A percentile compares a stretch with the other conserved stretches of the same genome.
These are phyloP conservation scores for Rhombomys opimus DNA, from an alignment of 2,113 vertebrate genomes.

Conservation along the genomic window DNA sequence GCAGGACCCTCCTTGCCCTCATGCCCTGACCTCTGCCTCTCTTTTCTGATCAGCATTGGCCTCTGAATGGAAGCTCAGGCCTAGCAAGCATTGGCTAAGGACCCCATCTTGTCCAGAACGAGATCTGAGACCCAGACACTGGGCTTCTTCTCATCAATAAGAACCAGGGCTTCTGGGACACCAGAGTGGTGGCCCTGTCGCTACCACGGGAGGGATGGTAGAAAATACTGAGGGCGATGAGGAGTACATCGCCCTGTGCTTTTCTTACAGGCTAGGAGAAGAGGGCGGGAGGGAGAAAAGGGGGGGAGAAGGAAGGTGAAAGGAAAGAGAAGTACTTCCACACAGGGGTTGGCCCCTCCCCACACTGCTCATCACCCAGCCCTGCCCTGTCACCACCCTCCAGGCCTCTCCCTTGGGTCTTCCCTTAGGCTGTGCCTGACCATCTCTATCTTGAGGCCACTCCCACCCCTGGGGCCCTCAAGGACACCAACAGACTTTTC, in stretches of 20 bases:
- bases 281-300: too few relatives aligned
- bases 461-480: fast-evolving
- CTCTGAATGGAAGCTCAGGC: background rate
- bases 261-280: background rate
- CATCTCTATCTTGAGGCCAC: background rate
- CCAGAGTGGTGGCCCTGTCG: background rate
- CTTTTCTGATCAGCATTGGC: background rate
- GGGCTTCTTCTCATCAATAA: background rate
- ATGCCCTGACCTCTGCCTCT: background rate
- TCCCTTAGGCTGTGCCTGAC: fast-evolving
- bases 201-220: fast-evolving
- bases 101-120: fast-evolving
- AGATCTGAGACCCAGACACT: background rate
- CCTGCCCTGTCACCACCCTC: background rate
- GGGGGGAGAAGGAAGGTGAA: fast-evolving
- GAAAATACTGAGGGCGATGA: fast-evolving
- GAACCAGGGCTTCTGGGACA: fast-evolving
- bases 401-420: background rate
- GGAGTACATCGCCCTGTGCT: background rate
- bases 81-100: background rate
- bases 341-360: background rate
- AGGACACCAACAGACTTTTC: fast-evolving
- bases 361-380: background rate
- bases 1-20: background rate
- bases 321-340: too few relatives aligned